Percentiles rank a stretch among this genome's conserved stretches.
Conservation (phyloP, 2,797 vertebrate species). For the Enteromius trimaculatus region DNA sequence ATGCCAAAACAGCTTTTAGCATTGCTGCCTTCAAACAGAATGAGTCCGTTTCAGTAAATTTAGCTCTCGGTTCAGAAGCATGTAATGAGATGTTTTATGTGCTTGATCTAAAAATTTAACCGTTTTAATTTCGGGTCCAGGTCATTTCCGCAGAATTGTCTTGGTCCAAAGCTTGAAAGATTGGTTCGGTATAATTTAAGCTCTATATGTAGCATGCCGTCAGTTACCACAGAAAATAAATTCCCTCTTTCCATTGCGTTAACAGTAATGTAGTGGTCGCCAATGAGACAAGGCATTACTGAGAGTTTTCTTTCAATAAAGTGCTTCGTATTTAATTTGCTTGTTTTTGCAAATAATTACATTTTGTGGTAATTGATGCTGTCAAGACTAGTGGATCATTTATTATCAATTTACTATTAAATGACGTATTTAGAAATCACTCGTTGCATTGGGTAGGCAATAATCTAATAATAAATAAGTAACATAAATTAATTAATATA, state of each 20-base stretch:
- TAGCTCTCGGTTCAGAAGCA: conserved; percentile 4
- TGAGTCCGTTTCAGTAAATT: conserved; percentile 26
- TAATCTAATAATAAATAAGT: background rate
- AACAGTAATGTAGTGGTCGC: background rate
- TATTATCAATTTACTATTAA: background rate
- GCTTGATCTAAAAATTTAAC: conserved; percentile 4
- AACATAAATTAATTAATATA: background rate
- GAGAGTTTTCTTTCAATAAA: background rate
- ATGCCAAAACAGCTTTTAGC: conserved; percentile 45
- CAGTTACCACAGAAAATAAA: background rate
- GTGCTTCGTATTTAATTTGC: background rate
- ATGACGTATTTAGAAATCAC: background rate
- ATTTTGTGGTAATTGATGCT: background rate
- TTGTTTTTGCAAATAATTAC: background rate
- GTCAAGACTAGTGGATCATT: background rate
- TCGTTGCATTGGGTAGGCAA: background rate
- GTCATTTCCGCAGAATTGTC: background rate
- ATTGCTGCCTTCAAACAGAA: conserved; percentile 27
- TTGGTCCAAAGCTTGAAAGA: background rate
- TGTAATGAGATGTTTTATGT: conserved; percentile 29
- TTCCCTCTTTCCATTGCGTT: background rate
- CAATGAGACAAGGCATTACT: background rate
- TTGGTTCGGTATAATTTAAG: background rate
- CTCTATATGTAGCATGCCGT: background rate
- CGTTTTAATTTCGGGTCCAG: background rate